Evolutionary conservation across 2,797 vertebrate species (phyloP).

Genomic region (Mallotus villosus): DNA sequence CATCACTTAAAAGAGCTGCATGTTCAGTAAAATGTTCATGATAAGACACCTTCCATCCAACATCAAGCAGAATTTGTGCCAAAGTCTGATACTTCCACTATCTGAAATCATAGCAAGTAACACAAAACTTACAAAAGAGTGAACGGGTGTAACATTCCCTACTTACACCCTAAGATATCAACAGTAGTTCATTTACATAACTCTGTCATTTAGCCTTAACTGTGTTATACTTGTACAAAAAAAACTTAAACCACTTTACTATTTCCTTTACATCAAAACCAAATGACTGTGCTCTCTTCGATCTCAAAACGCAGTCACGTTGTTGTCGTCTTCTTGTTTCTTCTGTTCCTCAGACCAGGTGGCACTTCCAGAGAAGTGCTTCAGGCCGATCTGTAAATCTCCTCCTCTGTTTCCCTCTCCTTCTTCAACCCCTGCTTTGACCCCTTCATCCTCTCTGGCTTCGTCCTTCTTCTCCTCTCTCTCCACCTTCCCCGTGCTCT

Average conservation of each 20-base stretch:
- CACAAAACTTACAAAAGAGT: too few relatives aligned
- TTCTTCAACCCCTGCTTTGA: neutral
- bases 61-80: too few relatives aligned
- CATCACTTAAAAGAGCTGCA: too few relatives aligned
- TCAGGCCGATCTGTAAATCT: constrained; percentile 75
- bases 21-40: too few relatives aligned
- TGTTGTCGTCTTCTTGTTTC: constrained; percentile 5
- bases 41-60: too few relatives aligned
- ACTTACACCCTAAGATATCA: too few relatives aligned
- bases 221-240: neutral
- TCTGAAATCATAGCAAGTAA: too few relatives aligned
- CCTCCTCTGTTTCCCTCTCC: constrained; percentile 23
- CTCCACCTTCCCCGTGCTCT: constrained; percentile 33
- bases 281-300: neutral
- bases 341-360: constrained; percentile 71
- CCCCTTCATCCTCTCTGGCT: neutral
- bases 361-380: constrained; percentile 70
- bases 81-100: too few relatives aligned
- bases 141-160: too few relatives aligned
- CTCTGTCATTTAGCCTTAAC: neutral
- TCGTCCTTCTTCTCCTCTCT: constrained; percentile 10
- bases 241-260: neutral
- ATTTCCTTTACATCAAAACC: neutral
- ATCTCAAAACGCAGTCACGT: constrained; percentile 67
- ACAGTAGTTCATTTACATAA: too few relatives aligned